Percentiles rank a stretch among this genome's conserved stretches.
phyloP scores from a whole-genome alignment of 2,113 vertebrate genomes.

The Percina caprodes region DNA sequence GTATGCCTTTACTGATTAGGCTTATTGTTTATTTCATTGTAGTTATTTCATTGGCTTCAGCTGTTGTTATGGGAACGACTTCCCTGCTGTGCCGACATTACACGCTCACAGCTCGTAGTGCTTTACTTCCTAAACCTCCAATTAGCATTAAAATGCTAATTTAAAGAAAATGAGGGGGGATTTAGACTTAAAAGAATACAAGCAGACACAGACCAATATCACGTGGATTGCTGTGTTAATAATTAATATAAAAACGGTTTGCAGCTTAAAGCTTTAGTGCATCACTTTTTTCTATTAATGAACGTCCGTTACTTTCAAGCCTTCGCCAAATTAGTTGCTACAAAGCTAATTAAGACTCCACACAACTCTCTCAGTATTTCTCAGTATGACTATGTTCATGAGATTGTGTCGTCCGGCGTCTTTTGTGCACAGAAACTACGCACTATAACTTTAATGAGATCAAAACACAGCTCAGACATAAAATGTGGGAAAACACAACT shows the following conservation, averaged over 20 bases:
- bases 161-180: neutral
- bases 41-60: neutral
- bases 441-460: neutral
- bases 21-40: neutral
- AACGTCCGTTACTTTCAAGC: too few species aligned
- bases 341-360: too few species aligned
- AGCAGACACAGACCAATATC: neutral
- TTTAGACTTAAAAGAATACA: neutral
- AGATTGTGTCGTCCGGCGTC: too few species aligned
- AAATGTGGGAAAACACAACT: neutral
- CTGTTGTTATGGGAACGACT: neutral
- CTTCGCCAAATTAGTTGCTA: too few species aligned
- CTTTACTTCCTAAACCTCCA: neutral
- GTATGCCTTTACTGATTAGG: too few species aligned
- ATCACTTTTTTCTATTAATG: too few species aligned
- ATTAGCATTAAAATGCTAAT: neutral
- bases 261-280: too few species aligned
- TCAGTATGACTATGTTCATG: too few species aligned
- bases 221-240: neutral
- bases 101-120: neutral
- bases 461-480: neutral
- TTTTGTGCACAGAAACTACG: too few species aligned
- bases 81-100: neutral
- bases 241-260: neutral
- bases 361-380: too few species aligned